Conservation (phyloP, 2,888 invertebrate species). For the Sphecodes monilicornis region DNA sequence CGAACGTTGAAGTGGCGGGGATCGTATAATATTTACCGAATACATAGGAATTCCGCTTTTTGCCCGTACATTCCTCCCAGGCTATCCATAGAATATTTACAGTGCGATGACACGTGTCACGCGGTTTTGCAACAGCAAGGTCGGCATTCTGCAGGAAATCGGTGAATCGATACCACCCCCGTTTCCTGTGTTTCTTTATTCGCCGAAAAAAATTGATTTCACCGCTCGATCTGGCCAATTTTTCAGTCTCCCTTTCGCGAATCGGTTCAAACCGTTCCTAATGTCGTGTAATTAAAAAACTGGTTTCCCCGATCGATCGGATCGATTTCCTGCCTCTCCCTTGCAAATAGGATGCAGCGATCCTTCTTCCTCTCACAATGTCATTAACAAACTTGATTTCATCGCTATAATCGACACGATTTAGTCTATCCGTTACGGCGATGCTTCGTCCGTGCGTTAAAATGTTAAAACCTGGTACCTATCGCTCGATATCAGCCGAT, state of each 20-base stretch:
- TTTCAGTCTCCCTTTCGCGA: not conserved
- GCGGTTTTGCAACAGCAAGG: constrained; percentile 21
- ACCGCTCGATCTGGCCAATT: not conserved
- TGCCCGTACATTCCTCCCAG: not conserved
- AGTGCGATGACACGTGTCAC: constrained; percentile 28
- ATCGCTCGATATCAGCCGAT: not conserved
- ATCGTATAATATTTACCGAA: constrained; percentile 18
- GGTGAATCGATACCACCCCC: constrained; percentile 55
- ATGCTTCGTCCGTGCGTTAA: not conserved
- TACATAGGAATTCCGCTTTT: constrained; percentile 24
- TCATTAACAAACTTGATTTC: not conserved
- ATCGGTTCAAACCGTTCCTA: not conserved
- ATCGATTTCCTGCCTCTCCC: not conserved
- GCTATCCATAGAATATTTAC: constrained; percentile 29
- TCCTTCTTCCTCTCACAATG: not conserved
- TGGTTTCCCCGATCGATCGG: not conserved
- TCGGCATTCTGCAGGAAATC: constrained; percentile 49
- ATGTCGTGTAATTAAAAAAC: not conserved
- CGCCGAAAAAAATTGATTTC: not conserved
- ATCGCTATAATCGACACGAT: not conserved
- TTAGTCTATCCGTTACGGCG: not conserved
- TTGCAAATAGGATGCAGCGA: not conserved
- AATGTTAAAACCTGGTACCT: not conserved
- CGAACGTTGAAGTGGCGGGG: constrained; percentile 13
- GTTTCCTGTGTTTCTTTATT: constrained; percentile 20